phyloP scores from a whole-genome alignment of 2,797 vertebrate species.

The Chaunax sp. region DNA sequence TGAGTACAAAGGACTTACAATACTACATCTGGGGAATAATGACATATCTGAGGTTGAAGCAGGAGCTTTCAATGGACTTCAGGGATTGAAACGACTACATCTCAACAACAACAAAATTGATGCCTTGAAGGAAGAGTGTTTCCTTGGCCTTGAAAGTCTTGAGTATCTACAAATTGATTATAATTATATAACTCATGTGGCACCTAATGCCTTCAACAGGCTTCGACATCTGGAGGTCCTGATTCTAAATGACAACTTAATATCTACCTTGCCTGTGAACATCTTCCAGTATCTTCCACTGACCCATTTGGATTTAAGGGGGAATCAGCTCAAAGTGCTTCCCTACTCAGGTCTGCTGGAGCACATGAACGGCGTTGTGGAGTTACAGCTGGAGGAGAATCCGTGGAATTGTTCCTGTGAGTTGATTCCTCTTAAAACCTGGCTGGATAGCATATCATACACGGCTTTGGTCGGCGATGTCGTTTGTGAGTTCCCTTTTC shows the following conservation, averaged over 20 bases:
- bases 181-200: conserved; percentile 94
- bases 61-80: conserved; percentile 95
- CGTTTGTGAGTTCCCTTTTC: conserved; percentile 97
- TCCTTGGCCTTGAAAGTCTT: conserved; percentile 94
- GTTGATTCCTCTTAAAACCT: conserved; percentile 94
- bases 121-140: conserved; percentile 92
- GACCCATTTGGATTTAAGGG: conserved; percentile 96
- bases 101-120: conserved; percentile 98
- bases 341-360: conserved; percentile 94
- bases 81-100: conserved; percentile 92
- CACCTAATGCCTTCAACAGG: conserved; percentile 89
- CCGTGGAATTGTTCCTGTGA: conserved; percentile 99
- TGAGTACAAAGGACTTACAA: conserved; percentile 92
- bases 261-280: conserved; percentile 92
- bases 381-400: conserved; percentile 97
- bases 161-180: conserved; percentile 98
- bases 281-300: conserved; percentile 94
- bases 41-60: conserved; percentile 95
- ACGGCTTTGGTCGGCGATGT: conserved; percentile 95
- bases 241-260: conserved; percentile 97
- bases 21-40: conserved; percentile 96
- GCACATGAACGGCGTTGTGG: conserved; percentile 96
- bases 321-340: conserved; percentile 94
- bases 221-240: conserved; percentile 94
- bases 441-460: conserved; percentile 98